Percentiles rank a stretch among this genome's conserved stretches.
Evolutionary conservation across 2,888 invertebrate species (phyloP).

Genomic region (Pseudanteris insignis): DNA sequence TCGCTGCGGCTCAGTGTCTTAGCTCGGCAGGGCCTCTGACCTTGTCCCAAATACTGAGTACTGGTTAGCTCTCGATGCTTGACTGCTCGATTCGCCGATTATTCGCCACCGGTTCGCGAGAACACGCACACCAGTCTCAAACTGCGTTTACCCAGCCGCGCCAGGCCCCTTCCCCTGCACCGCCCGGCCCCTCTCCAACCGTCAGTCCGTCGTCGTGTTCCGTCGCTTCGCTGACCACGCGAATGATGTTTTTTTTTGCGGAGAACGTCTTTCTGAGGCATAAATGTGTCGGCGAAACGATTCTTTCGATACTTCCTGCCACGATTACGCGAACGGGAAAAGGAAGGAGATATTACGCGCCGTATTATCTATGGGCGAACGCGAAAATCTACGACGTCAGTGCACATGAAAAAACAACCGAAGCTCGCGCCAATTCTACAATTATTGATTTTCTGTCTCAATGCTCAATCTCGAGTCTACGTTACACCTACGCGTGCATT

Average conservation of each 20-base stretch:
- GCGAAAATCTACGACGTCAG: constrained; percentile 28
- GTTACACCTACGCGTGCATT: too few relatives aligned
- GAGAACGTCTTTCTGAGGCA: constrained; percentile 32
- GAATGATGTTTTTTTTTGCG: constrained; percentile 23
- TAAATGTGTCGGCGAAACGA: constrained; percentile 43
- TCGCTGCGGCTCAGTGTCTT: constrained; percentile 53
- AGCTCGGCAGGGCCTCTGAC: constrained; percentile 65
- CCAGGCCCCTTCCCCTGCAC: constrained; percentile 26
- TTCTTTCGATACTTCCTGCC: constrained; percentile 43
- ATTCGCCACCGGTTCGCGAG: constrained; percentile 49
- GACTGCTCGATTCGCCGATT: constrained; percentile 49
- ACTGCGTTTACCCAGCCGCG: constrained; percentile 12
- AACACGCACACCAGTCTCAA: constrained; percentile 34
- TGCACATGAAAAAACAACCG: constrained; percentile 27
- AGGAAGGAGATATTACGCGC: constrained; percentile 40
- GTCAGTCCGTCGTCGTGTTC: constrained; percentile 33
- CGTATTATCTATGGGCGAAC: constrained; percentile 41
- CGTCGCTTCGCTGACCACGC: constrained; percentile 29
- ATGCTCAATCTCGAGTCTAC: too few relatives aligned
- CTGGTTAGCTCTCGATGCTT: constrained; percentile 55
- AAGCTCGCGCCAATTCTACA: constrained; percentile 9
- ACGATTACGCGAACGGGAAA: constrained; percentile 42
- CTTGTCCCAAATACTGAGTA: constrained; percentile 66
- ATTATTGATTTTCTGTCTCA: constrained; percentile 16
- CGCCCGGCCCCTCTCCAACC: constrained; percentile 26